phyloP scores from a whole-genome alignment of 2,113 vertebrate genomes.

The Candoia aspera region DNA sequence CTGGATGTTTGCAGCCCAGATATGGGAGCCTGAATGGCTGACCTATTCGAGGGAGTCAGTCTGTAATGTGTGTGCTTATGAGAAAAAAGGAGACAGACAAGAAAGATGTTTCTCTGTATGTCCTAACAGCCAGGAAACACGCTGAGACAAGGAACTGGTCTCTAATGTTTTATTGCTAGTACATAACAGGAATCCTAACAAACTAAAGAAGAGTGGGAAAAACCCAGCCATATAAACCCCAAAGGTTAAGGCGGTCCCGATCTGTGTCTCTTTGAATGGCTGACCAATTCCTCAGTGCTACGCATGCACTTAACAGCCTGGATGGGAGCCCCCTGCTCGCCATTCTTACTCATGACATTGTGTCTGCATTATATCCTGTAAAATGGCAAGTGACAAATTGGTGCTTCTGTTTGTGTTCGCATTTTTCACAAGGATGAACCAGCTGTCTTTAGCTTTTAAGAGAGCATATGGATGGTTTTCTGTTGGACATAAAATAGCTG shows the following conservation, averaged over 20 bases:
- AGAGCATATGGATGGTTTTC: background rate
- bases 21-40: background rate
- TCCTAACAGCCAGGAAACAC: no score
- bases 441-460: background rate
- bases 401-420: background rate
- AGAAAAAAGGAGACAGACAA: background rate
- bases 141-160: no score
- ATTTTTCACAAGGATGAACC: background rate
- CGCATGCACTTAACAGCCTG: no score
- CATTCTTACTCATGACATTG: no score
- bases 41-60: background rate
- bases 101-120: background rate
- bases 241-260: no score
- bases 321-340: no score
- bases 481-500: background rate
- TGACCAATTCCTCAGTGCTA: no score
- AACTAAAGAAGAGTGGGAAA: no score
- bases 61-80: background rate
- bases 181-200: no score
- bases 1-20: background rate
- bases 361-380: background rate
- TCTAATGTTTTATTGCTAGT: no score
- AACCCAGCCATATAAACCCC: no score
- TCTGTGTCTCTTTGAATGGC: no score
- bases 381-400: background rate